Evolutionary conservation across 2,797 vertebrate genomes (phyloP).

Genomic region (Atherinosoma microstoma): DNA sequence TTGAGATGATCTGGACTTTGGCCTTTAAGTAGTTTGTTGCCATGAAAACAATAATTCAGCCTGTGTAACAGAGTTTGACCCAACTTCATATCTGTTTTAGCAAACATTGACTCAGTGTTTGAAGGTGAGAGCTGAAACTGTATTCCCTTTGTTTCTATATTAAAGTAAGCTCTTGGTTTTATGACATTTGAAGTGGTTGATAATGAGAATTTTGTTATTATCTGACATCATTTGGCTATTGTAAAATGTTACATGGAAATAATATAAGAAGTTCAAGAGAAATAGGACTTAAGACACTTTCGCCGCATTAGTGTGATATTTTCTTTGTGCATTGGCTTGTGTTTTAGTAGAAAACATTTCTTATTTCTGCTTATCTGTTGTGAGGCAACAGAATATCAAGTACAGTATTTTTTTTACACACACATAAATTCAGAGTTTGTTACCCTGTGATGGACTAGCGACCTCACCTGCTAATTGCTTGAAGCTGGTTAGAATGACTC

Average conservation of each 20-base stretch:
- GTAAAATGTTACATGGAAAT: background rate
- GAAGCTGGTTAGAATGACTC: background rate
- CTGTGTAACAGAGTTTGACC: conserved; percentile 8
- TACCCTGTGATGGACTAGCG: no score
- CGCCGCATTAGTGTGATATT: conserved; percentile 1
- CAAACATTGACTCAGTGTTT: background rate
- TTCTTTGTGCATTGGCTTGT: background rate
- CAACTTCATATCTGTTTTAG: conserved; percentile 4
- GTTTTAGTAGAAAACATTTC: background rate
- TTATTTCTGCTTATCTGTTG: background rate
- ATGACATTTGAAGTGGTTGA: conserved; percentile 27
- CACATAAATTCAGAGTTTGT: no score
- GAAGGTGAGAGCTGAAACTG: conserved; percentile 33
- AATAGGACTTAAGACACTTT: background rate
- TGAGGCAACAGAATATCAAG: background rate
- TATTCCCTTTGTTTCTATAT: conserved; percentile 31
- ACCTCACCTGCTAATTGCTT: no score
- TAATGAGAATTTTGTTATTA: background rate
- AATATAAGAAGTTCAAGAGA: background rate
- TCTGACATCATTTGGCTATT: background rate
- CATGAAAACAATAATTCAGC: conserved; percentile 33
- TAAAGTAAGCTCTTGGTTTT: conserved; percentile 3
- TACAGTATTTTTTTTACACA: no score
- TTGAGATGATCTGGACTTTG: conserved; percentile 38
- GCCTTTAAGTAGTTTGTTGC: conserved; percentile 40